phyloP scores from a whole-genome alignment of 1,140 invertebrate species.

The Bombus confusus region DNA sequence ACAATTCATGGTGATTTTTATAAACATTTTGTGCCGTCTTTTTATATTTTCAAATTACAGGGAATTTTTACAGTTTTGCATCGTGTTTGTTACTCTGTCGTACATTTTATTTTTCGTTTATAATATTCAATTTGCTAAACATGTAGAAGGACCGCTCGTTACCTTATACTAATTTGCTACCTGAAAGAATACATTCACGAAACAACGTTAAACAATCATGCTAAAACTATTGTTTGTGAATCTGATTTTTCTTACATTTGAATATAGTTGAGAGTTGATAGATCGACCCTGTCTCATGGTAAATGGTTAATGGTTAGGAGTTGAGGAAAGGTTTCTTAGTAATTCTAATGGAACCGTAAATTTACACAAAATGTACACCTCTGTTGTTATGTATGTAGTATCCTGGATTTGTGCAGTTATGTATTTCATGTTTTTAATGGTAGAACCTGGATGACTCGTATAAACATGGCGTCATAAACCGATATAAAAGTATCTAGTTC shows the following conservation, averaged over 20 bases:
- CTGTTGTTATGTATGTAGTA: not conserved
- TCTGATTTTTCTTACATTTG: too few species aligned
- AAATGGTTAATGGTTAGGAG: not conserved
- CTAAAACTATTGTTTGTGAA: too few species aligned
- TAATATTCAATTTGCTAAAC: not conserved
- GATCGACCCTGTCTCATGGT: not conserved
- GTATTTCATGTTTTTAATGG: too few species aligned
- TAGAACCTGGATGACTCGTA: not conserved
- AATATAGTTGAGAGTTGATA: not conserved
- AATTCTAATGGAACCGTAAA: not conserved
- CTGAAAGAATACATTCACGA: too few species aligned
- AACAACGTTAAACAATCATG: too few species aligned
- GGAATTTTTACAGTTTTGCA: not conserved
- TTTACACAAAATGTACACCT: not conserved
- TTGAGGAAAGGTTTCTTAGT: not conserved
- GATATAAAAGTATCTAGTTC: too few species aligned
- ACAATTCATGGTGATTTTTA: not conserved
- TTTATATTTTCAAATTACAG: not conserved
- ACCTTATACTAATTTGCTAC: too few species aligned
- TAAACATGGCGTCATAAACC: not conserved
- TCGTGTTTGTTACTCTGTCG: not conserved
- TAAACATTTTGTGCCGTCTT: not conserved
- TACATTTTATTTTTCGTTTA: not conserved
- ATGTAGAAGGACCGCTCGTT: too few species aligned
- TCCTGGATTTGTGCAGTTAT: too few species aligned